Conservation (phyloP, 2,797 vertebrate species). For the Cottoperca gobio region DNA sequence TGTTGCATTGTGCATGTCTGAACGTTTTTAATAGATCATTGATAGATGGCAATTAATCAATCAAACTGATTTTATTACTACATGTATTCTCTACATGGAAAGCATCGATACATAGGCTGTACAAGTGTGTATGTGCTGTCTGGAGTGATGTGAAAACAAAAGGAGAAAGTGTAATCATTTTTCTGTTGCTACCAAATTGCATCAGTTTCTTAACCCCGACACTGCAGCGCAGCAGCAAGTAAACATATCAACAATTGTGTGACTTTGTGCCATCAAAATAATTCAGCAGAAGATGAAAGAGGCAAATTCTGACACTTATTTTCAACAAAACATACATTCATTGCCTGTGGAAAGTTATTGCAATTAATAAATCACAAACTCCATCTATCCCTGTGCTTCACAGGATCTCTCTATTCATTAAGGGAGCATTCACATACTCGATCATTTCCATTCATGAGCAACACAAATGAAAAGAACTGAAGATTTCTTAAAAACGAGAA, state of each 20-base stretch:
- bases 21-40: neutral
- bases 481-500: neutral
- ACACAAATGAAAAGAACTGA: constrained; percentile 29
- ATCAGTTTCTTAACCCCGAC: constrained; percentile 37
- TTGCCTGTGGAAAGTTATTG: neutral
- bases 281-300: constrained; percentile 27
- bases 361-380: constrained; percentile 8
- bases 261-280: constrained; percentile 4
- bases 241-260: constrained; percentile 37
- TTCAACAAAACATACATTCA: constrained; percentile 7
- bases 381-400: neutral
- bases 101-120: neutral
- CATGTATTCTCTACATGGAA: neutral
- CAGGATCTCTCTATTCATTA: constrained; percentile 16
- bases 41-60: neutral
- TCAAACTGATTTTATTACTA: neutral
- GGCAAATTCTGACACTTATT: constrained; percentile 6
- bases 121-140: neutral
- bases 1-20: neutral
- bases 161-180: neutral
- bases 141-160: constrained; percentile 9
- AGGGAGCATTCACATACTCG: neutral
- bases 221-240: constrained; percentile 18
- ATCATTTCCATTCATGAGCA: constrained; percentile 27
- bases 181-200: constrained; percentile 48